These are phyloP conservation scores for Podarcis raffonei DNA, from an alignment of 2,113 vertebrate genomes.

Conservation along the genomic window DNA sequence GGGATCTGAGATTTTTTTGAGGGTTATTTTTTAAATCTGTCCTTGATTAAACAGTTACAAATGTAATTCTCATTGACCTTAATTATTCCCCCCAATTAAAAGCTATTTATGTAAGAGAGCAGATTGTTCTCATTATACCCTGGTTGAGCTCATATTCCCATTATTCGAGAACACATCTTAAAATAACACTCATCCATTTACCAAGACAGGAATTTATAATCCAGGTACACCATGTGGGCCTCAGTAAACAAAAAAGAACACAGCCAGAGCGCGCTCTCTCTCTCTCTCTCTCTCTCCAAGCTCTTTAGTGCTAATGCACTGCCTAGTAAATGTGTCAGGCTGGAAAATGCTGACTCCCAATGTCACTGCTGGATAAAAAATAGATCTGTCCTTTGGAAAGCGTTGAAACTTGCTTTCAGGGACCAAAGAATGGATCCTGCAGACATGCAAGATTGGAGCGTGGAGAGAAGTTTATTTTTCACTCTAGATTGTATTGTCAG, in stretches of 20 bases:
- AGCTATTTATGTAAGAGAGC: constrained; percentile 8
- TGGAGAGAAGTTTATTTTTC: background rate
- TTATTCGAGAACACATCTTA: background rate
- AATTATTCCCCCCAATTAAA: background rate
- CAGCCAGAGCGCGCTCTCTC: background rate
- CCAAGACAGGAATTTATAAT: constrained; percentile 20
- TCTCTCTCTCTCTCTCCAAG: background rate
- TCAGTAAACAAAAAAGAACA: constrained; percentile 10
- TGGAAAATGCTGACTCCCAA: constrained; percentile 20
- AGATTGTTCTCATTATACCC: background rate
- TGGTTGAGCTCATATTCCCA: background rate
- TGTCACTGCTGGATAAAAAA: constrained; percentile 15
- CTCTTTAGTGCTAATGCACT: background rate
- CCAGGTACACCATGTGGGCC: background rate
- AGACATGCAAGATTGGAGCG: background rate
- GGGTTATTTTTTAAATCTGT: background rate
- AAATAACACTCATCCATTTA: constrained; percentile 27
- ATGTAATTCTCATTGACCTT: background rate
- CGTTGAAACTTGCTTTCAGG: background rate
- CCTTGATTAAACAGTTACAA: background rate
- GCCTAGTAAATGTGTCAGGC: constrained; percentile 15
- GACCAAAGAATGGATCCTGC: background rate
- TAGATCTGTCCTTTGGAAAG: constrained; percentile 7
- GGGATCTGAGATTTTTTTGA: background rate
- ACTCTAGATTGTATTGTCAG: background rate